phyloP scores from a whole-genome alignment of 2,797 vertebrate species.

The Acanthopagrus latus region DNA sequence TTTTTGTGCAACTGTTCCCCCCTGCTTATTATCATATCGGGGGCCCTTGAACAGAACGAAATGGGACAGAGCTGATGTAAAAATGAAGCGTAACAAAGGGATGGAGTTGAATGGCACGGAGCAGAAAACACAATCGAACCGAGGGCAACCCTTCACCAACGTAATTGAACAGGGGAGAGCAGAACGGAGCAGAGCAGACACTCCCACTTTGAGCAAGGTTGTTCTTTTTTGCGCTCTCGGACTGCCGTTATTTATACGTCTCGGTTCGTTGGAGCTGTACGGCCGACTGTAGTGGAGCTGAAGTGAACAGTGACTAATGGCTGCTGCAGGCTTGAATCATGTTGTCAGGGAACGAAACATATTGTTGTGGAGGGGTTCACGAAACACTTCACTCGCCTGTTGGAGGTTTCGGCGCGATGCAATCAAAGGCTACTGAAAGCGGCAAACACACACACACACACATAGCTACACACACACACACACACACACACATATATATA shows the following conservation, averaged over 20 bases:
- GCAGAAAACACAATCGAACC: conserved; percentile 23
- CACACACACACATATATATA: neutral
- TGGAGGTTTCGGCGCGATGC: conserved; percentile 37
- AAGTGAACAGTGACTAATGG: conserved; percentile 79
- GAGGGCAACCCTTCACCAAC: conserved; percentile 33
- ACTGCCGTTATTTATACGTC: conserved; percentile 73
- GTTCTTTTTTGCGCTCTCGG: conserved; percentile 19
- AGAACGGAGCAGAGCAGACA: conserved; percentile 54
- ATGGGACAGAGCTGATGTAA: conserved; percentile 30
- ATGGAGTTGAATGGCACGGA: conserved; percentile 22
- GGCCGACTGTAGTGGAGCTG: conserved; percentile 58
- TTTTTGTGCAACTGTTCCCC: conserved; percentile 14
- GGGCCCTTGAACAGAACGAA: conserved; percentile 16
- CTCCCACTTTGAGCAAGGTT: conserved; percentile 39
- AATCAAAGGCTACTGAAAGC: conserved; percentile 33
- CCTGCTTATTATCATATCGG: conserved; percentile 37
- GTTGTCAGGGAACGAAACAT: conserved; percentile 73
- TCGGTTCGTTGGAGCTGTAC: conserved; percentile 60
- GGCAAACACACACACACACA: conserved; percentile 10
- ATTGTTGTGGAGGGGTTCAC: conserved; percentile 74
- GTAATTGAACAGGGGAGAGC: conserved; percentile 47
- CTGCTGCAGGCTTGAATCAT: conserved; percentile 73
- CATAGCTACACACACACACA: neutral
- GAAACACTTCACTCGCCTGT: conserved; percentile 54
- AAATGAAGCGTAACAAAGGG: conserved; percentile 29